Evolutionary conservation across 2,797 vertebrate genomes (phyloP).

Genomic region (Ctenopoma kingsleyae): DNA sequence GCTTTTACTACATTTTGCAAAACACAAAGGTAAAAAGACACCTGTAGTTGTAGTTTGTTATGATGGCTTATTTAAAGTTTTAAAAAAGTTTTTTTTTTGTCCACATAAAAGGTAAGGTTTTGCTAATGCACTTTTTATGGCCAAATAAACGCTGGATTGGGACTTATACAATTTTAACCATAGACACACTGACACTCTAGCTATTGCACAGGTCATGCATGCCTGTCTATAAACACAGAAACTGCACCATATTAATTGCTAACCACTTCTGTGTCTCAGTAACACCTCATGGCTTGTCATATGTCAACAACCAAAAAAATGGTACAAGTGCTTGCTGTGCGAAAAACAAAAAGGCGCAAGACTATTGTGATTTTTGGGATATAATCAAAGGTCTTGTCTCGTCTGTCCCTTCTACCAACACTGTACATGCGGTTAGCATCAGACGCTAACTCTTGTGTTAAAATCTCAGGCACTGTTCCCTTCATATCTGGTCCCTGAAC

Average conservation of each 20-base stretch:
- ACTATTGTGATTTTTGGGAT: constrained; percentile 53
- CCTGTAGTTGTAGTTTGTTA: constrained; percentile 54
- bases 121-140: constrained; percentile 47
- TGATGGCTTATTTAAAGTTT: constrained; percentile 71
- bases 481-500: constrained; percentile 58
- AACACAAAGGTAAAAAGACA: constrained; percentile 60
- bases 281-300: constrained; percentile 54
- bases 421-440: constrained; percentile 7
- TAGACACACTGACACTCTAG: constrained; percentile 59
- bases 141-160: constrained; percentile 58
- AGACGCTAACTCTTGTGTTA: constrained; percentile 1
- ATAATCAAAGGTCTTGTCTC: constrained; percentile 27
- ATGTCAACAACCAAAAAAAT: constrained; percentile 44
- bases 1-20: constrained; percentile 53
- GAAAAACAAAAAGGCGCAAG: constrained; percentile 52
- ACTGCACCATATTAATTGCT: constrained; percentile 54
- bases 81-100: constrained; percentile 46
- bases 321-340: constrained; percentile 54
- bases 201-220: constrained; percentile 74
- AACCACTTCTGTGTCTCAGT: constrained; percentile 25
- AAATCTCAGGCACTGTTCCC: constrained; percentile 64
- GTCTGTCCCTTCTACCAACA: constrained; percentile 16
- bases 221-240: constrained; percentile 69
- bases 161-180: constrained; percentile 51
- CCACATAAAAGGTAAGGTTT: constrained; percentile 48